Conservation (phyloP, 2,113 vertebrate species). For the Panthera tigris region DNA sequence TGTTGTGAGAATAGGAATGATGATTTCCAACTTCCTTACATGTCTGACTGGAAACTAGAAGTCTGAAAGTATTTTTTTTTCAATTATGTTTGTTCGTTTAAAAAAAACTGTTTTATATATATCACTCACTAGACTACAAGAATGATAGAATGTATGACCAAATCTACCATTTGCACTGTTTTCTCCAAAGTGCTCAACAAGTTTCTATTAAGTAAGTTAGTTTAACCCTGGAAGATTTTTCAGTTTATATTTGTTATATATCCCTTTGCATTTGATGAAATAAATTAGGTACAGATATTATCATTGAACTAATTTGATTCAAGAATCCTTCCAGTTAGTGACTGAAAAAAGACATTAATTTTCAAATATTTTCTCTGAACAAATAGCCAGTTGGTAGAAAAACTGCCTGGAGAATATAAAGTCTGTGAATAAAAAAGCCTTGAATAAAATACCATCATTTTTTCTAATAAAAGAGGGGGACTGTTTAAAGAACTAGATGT, state of each 20-base stretch:
- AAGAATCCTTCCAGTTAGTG: background rate
- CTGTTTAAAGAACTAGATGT: background rate
- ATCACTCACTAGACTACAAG: background rate
- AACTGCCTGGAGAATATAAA: background rate
- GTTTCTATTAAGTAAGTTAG: background rate
- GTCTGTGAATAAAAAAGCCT: background rate
- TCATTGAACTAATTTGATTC: background rate
- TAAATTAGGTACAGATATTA: background rate
- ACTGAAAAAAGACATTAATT: background rate
- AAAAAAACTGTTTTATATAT: background rate
- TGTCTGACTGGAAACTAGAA: background rate
- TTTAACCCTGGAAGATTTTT: background rate
- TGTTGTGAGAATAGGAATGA: background rate
- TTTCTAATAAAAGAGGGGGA: background rate
- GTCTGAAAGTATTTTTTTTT: background rate
- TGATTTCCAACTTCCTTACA: background rate
- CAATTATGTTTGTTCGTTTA: background rate
- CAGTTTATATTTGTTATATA: background rate
- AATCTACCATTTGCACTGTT: background rate
- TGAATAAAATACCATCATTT: background rate
- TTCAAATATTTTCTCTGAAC: constrained; percentile 22
- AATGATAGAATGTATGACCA: background rate
- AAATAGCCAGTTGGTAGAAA: background rate
- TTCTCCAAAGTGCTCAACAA: background rate
- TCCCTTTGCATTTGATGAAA: background rate